Evolutionary conservation across 2,797 vertebrate species (phyloP).

Genomic region (Acipenser ruthenus): DNA sequence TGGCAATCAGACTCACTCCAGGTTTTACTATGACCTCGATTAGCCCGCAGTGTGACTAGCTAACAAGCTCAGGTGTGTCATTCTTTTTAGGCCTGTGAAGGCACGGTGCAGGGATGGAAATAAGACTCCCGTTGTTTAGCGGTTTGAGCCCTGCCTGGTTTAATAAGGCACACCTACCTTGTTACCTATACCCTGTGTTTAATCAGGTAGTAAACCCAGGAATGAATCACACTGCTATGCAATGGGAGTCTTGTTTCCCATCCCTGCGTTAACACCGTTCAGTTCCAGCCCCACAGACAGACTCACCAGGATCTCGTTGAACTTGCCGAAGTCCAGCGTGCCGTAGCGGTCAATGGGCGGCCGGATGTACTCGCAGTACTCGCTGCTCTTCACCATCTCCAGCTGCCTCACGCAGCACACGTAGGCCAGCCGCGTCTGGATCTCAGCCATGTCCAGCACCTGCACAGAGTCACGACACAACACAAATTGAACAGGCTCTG

Average conservation of each 20-base stretch:
- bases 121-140: too few relatives aligned
- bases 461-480: slow-evolving; percentile 28
- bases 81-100: too few relatives aligned
- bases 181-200: too few relatives aligned
- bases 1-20: too few relatives aligned
- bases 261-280: not conserved
- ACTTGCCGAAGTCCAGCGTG: slow-evolving; percentile 86
- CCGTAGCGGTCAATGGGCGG: slow-evolving; percentile 81
- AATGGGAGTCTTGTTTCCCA: too few relatives aligned
- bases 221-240: too few relatives aligned
- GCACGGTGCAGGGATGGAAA: too few relatives aligned
- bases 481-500: not conserved
- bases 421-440: slow-evolving; percentile 85
- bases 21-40: too few relatives aligned
- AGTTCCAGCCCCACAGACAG: not conserved
- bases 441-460: slow-evolving; percentile 95
- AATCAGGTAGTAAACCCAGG: not conserved
- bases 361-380: slow-evolving; percentile 89
- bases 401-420: slow-evolving; percentile 91
- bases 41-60: not conserved
- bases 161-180: too few relatives aligned
- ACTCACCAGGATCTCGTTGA: slow-evolving; percentile 87
- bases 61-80: not conserved
- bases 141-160: too few relatives aligned
- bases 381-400: slow-evolving; percentile 76